Evolutionary conservation across 2,888 invertebrate genomes (phyloP), one percentile per base, ranked within the genome.

Genomic region (Ennomos quercinarius): DNA sequence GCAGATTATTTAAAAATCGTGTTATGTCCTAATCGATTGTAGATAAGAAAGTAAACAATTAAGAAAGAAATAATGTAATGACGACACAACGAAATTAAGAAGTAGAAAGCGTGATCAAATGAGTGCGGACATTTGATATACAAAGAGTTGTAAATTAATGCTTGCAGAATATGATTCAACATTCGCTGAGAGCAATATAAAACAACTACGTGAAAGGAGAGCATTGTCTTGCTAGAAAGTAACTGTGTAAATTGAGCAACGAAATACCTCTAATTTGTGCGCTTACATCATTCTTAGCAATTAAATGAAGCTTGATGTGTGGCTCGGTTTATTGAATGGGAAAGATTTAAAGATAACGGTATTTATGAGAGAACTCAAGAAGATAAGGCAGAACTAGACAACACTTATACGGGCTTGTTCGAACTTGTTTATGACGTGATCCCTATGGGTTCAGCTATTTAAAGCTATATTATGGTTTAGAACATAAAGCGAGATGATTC

Each of bases 161-260:
- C 61, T 64, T 60, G 57, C 63, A 57, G 61, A 64, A 64, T 61
- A 59, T 67, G 58, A 67, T 64, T 58, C 55, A 64, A 54, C 65
- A 62, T 73, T 76, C 74, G 71, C 71, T 38, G 35, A 63, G 65
- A 63, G 65, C 53, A 64, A 68, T 68, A 71, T 71, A 72, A 74
- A 74, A 68, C 66, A 76, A 73, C 76, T 76, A 78, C 78, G 79
- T 73, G 77, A 82, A 81, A 75, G 62, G 72, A 77, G 76, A 77
- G 78, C 79, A 81, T 78, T 75, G 76, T 80, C 68, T 68, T 58
- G 60, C 70, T 71, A 74, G 80, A 82, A 84, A 83, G 80, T 75
- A 74, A 72, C 67, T 66, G 69, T 62, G 27, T 27, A 27, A 71
- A 65, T 60, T 57, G 57, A 69, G 60, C 56, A 59, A 64, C 56